phyloP scores from a whole-genome alignment of 2,113 vertebrate genomes.

The Bos taurus region ARS-UCD2.0 NC_037352.1:25841001-25841500 shows the following conservation, averaged over 20 bases:
- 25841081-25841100: conserved; percentile 95
- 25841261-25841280: conserved; percentile 96
- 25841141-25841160: conserved; percentile 94
- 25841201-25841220: conserved; percentile 97
- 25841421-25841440: background rate
- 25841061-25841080: conserved; percentile 95
- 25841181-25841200: conserved; percentile 98
- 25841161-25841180: conserved; percentile 99
- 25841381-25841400: background rate
- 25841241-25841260: conserved; percentile 96
- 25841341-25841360: conserved; percentile 22
- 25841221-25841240: conserved; percentile 97
- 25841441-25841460: background rate
- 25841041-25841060: conserved; percentile 95
- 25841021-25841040: conserved; percentile 94
- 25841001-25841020: conserved; percentile 97
- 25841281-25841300: conserved; percentile 89
- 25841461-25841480: background rate
- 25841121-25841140: conserved; percentile 94
- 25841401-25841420: background rate
- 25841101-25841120: conserved; percentile 94
- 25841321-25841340: background rate
- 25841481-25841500: background rate
- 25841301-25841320: conserved; percentile 30
- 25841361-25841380: background rate